These are phyloP conservation scores for Tenebrio molitor DNA, from an alignment of 1,140 invertebrate genomes.

Conservation along the genomic window DNA sequence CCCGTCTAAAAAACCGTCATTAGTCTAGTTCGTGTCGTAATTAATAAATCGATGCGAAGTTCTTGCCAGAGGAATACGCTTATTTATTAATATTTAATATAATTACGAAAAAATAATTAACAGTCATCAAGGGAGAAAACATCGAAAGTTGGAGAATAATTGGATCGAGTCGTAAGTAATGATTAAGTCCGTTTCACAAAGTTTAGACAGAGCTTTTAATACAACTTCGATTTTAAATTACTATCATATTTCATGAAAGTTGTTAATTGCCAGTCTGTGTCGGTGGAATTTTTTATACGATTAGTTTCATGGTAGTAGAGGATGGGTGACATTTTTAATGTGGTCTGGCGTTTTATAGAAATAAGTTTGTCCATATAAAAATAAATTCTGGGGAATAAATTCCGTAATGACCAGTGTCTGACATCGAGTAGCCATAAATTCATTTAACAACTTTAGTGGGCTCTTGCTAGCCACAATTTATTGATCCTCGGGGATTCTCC, in stretches of 20 bases:
- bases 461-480: conserved; percentile 63
- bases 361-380: conserved; percentile 32
- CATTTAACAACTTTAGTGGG: conserved; percentile 65
- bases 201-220: conserved; percentile 38
- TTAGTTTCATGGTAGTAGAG: too few relatives aligned
- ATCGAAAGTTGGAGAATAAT: conserved; percentile 25
- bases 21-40: conserved; percentile 10
- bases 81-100: conserved; percentile 13
- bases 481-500: conserved; percentile 56
- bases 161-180: conserved; percentile 25
- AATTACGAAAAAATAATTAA: conserved; percentile 33
- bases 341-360: conserved; percentile 1
- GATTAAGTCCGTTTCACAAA: conserved; percentile 7
- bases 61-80: conserved; percentile 19
- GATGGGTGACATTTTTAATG: too few relatives aligned
- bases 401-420: conserved; percentile 62
- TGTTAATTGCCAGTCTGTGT: background rate
- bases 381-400: conserved; percentile 57
- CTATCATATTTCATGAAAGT: background rate
- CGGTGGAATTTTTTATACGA: background rate
- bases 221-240: conserved; percentile 24
- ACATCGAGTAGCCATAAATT: conserved; percentile 63
- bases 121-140: conserved; percentile 20
- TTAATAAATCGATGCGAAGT: conserved; percentile 30
- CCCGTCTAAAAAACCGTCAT: conserved; percentile 5